Base-by-base conservation (phyloP, 1,140 invertebrate species). In the Dreissena rostriformis region DNA sequence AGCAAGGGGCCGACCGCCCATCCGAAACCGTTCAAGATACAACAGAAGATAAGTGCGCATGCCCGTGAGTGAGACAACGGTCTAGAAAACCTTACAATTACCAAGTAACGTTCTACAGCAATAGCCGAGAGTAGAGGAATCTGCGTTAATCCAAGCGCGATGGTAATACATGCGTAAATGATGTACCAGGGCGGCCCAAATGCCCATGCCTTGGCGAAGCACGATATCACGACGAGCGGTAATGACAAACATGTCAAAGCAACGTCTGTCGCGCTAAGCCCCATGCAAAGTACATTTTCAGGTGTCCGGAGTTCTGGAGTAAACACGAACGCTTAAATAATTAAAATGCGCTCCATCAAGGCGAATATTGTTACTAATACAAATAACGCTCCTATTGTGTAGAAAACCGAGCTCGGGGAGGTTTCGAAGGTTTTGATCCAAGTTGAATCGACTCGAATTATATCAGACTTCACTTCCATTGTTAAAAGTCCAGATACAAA, bases 1-100 rank as follows among this genome's bases (percentile, higher is more conserved):
- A 78, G 61, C 39, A 78, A 66, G 7, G 75, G 75, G 14, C 63
- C 75, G 22, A 51, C 67, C 17, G 75, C 75, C 75, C 75, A 78
- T 15, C 22, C 22, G 14, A 51, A 22, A 0, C 63, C 75, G 24
- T 78, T 29, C 19, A 51, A 19, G 15, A 78, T 53, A 24, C n/a
- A 78, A 26, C 29, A 29, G 5, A 65, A 7, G 8, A 78, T 78
- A 6, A 55, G n/a, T 51, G 26, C 28, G 4, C 17, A 22, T 52
- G 63, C 39, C 22, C 52, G 26, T 51, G 15, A 49, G 66, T 14
- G 63, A 51, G 29, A 67, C 0, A 78, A 8, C 61, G 17, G 53
- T 28, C 65, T 51, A 8, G 52, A 49, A 55, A 29, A 55, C n/a
- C 26, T 1, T 7, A 78, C 75, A 22, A 78, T 78, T 39, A 78